Percentiles rank a stretch among this genome's conserved stretches.
Evolutionary conservation across 2,797 vertebrate genomes (phyloP).

Genomic region (Alauda arvensis): DNA sequence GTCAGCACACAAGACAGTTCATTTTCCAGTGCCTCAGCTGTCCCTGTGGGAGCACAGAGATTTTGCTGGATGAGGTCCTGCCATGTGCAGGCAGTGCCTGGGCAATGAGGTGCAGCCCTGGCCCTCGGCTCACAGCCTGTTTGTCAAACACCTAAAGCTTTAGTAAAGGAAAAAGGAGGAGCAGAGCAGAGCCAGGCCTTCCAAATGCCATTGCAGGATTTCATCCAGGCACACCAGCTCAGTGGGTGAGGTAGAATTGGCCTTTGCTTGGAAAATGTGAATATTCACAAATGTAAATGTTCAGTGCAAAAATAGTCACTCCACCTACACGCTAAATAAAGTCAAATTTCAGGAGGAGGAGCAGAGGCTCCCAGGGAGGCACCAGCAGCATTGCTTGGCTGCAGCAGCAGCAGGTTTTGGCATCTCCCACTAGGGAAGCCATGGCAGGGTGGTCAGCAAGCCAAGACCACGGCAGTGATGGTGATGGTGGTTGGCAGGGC

Average conservation of each 20-base stretch:
- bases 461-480: rapidly evolving
- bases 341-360: constrained; percentile 13
- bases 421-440: neutral
- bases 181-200: neutral
- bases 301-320: constrained; percentile 54
- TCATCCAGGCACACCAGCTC: neutral
- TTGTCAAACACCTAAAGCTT: neutral
- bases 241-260: neutral
- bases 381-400: neutral
- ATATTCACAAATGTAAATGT: constrained; percentile 55
- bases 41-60: neutral
- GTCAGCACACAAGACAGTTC: neutral
- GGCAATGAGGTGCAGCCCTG: neutral
- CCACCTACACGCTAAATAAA: constrained; percentile 6
- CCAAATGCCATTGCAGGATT: neutral
- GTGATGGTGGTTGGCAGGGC: neutral
- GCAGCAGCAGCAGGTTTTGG: neutral
- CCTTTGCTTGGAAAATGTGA: constrained; percentile 24
- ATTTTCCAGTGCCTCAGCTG: neutral
- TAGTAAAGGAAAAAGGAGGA: neutral
- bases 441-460: neutral
- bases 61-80: neutral
- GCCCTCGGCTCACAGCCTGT: neutral
- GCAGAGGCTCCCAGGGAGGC: neutral
- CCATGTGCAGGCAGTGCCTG: neutral